A percentile compares a stretch with the other conserved stretches of the same genome.
Conservation (phyloP, 1,140 invertebrate species). For the Polyergus mexicanus region DNA sequence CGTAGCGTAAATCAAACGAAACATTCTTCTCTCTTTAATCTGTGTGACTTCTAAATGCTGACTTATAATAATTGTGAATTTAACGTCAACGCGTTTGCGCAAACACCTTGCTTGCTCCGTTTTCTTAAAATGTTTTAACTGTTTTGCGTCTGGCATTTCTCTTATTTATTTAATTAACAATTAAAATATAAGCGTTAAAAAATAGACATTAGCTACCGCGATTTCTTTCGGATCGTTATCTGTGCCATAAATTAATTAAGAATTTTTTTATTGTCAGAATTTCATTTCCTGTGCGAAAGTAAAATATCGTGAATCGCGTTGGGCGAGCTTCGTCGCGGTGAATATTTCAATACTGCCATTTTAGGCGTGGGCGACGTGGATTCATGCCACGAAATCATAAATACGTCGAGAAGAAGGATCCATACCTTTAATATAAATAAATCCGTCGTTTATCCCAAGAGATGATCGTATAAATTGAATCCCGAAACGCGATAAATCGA, state of each 20-base stretch:
- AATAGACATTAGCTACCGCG: neutral
- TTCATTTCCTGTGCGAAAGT: neutral
- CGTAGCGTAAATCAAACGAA: neutral
- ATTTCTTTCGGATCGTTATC: neutral
- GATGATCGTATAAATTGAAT: slow-evolving; percentile 30
- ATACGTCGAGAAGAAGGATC: neutral
- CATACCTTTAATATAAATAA: slow-evolving; percentile 44
- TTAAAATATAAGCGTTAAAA: neutral
- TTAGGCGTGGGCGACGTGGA: slow-evolving; percentile 33
- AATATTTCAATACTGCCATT: slow-evolving; percentile 31
- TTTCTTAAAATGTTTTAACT: neutral
- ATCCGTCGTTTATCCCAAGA: neutral
- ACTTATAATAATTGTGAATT: neutral
- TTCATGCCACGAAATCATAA: slow-evolving; percentile 52
- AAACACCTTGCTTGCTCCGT: neutral
- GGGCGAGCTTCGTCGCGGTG: neutral
- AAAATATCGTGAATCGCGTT: neutral
- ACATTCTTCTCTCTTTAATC: neutral
- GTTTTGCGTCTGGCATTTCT: neutral
- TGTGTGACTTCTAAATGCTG: neutral
- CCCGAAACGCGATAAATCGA: slow-evolving; percentile 35
- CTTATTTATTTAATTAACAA: neutral
- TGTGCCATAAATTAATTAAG: slow-evolving; percentile 54
- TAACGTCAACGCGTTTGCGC: neutral
- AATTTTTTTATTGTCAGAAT: slow-evolving; percentile 26